Base-by-base conservation (phyloP, 2,888 invertebrate species). In the Patella depressa region DNA sequence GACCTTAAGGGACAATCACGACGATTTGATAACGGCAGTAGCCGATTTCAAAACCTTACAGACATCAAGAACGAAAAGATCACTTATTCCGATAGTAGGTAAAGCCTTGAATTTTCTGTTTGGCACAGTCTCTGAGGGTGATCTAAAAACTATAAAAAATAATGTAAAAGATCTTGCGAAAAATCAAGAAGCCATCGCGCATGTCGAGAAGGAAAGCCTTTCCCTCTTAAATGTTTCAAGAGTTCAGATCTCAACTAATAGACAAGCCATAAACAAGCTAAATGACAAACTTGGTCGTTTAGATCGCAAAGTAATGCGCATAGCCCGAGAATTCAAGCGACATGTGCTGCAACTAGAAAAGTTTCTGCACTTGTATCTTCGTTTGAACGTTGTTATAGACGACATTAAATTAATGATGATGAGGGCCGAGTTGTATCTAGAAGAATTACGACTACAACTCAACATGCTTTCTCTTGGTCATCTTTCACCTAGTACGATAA, bases 11-110 rank as follows among this genome's bases (percentile, higher is more conserved):
- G 29, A 34, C 34, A 34, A 14, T n/a, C 11, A 34, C n/a, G 45
- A 72, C 24, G 53, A 72, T 72, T 45, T 72, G n/a, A n/a, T 15
- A 29, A 45, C 24, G n/a, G 53, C n/a, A n/a, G 24, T 17, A 5
- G 11, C 17, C 24, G n/a, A 73, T 73, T 53, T 14, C 54, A 54
- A 53, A 73, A 24, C 73, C 14, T 17, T 73, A 73, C 54, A 11
- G 54, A 53, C 73, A 53, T 29, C 29, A 2, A 73, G 73, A 17
- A 53, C 45, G 12, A 53, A 54, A 54, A 53, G 73, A 54, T 45
- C 73, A 53, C n/a, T 73, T 53, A 17, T 73, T 12, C 73, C 73
- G 11, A 53, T 73, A 53, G 73, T 73, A 54, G 17, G n/a, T 54
- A 54, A 24, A 54, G 53, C 55, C 24, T 29, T 29, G 29, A 59